Conservation (phyloP, 2,797 vertebrate genomes). For the Melanotaenia parkinsoni region DNA sequence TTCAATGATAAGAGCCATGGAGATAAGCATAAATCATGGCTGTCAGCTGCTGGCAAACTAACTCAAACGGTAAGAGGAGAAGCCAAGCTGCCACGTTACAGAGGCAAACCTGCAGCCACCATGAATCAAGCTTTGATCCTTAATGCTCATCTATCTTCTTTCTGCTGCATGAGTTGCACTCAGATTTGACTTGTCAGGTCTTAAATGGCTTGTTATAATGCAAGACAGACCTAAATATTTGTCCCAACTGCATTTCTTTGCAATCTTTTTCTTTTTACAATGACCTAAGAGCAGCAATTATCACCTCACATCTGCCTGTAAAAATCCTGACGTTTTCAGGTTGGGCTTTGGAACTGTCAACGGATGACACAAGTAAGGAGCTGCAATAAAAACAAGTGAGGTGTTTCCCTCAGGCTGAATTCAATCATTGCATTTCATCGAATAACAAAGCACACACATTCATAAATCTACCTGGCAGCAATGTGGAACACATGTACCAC, state of each 20-base stretch:
- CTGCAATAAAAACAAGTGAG: constrained; percentile 30
- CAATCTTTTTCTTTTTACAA: constrained; percentile 2
- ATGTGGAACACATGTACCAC: constrained; percentile 32
- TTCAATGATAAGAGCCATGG: constrained; percentile 23
- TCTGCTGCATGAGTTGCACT: constrained; percentile 47
- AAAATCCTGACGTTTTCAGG: constrained; percentile 21
- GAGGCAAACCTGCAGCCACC: constrained; percentile 47
- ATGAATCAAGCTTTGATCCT: constrained; percentile 63
- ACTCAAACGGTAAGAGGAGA: constrained; percentile 51
- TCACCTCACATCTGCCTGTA: constrained; percentile 33
- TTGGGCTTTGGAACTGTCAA: constrained; percentile 26
- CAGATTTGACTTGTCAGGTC: constrained; percentile 42
- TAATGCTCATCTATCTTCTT: constrained; percentile 56
- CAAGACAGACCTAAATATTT: constrained; percentile 34
- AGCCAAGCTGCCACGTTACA: constrained; percentile 57
- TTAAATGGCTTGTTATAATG: constrained; percentile 34
- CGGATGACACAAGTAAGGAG: constrained; percentile 36
- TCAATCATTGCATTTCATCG: constrained; percentile 58
- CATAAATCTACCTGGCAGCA: constrained; percentile 58
- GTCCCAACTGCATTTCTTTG: constrained; percentile 41
- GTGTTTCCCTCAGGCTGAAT: constrained; percentile 50
- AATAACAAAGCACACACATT: constrained; percentile 42
- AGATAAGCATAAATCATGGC: constrained; percentile 47
- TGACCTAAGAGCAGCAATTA: constrained; percentile 24
- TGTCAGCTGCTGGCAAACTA: constrained; percentile 41